Conservation (phyloP, 2,888 invertebrate species). For the Horisme vitalbata region DNA sequence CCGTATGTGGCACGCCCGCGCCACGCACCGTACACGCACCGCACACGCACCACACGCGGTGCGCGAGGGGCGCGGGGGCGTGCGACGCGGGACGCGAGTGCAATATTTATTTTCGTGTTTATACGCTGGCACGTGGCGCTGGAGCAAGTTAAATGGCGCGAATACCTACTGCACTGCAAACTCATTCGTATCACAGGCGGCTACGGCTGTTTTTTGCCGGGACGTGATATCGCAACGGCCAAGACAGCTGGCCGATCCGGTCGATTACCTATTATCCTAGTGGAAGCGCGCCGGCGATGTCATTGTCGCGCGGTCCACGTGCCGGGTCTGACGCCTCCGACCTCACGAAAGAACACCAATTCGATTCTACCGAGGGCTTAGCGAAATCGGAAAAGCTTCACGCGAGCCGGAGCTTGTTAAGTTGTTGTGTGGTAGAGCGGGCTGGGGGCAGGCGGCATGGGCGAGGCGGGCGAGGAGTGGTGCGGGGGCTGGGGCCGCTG, state of each 20-base stretch:
- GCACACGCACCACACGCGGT: not conserved
- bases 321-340: not conserved
- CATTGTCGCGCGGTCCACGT: constrained; percentile 10
- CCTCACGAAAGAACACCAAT: too few species aligned
- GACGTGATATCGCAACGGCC: constrained; percentile 4
- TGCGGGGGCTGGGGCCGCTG: constrained; percentile 66
- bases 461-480: constrained; percentile 42
- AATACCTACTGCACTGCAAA: not conserved
- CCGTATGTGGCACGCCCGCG: too few species aligned
- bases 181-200: not conserved
- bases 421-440: not conserved
- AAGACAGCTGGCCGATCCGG: constrained; percentile 11
- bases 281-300: constrained; percentile 4
- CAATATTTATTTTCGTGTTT: constrained; percentile 37
- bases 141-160: constrained; percentile 21
- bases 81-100: constrained; percentile 11
- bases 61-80: not conserved
- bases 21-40: not conserved
- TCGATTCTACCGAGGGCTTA: too few species aligned
- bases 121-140: constrained; percentile 41
- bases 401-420: too few species aligned
- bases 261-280: constrained; percentile 10
- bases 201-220: not conserved
- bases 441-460: not conserved
- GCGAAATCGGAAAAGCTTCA: too few species aligned